These are phyloP conservation scores for Tinea semifulvella DNA, from an alignment of 2,888 invertebrate species.

Conservation along the genomic window DNA sequence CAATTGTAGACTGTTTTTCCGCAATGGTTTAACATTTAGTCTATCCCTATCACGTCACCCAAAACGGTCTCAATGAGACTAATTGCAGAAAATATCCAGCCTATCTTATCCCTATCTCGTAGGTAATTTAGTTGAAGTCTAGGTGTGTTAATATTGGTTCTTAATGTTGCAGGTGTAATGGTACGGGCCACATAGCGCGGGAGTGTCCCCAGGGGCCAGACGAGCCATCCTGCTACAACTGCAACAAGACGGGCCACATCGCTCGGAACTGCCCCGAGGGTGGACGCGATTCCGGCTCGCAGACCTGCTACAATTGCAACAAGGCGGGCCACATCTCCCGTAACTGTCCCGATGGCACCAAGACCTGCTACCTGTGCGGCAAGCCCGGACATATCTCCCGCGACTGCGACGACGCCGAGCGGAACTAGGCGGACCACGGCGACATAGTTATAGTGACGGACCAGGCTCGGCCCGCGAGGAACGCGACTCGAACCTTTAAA, in stretches of 20 bases:
- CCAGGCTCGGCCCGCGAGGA: constrained; percentile 29
- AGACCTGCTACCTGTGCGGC: constrained; percentile 93
- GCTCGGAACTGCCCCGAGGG: constrained; percentile 86
- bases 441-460: constrained; percentile 60
- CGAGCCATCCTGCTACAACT: constrained; percentile 92
- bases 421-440: constrained; percentile 67
- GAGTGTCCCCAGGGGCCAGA: constrained; percentile 87
- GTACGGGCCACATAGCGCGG: constrained; percentile 92
- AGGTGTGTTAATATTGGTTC: not conserved
- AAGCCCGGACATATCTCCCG: constrained; percentile 91
- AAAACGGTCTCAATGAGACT: too few species aligned
- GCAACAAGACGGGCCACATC: constrained; percentile 93
- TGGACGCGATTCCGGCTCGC: constrained; percentile 70
- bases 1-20: too few species aligned
- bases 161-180: constrained; percentile 82
- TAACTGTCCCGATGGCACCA: constrained; percentile 85
- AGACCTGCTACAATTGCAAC: constrained; percentile 94
- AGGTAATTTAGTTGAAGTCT: not conserved
- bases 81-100: too few species aligned
- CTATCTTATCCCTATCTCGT: too few species aligned
- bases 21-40: too few species aligned
- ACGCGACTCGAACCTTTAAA: constrained; percentile 31
- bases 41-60: too few species aligned
- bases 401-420: constrained; percentile 86
- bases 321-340: constrained; percentile 92